Percentiles rank a stretch among this genome's conserved stretches.
phyloP scores from a whole-genome alignment of 2,797 vertebrate species.

The Pantherophis alleghaniensis region DNA sequence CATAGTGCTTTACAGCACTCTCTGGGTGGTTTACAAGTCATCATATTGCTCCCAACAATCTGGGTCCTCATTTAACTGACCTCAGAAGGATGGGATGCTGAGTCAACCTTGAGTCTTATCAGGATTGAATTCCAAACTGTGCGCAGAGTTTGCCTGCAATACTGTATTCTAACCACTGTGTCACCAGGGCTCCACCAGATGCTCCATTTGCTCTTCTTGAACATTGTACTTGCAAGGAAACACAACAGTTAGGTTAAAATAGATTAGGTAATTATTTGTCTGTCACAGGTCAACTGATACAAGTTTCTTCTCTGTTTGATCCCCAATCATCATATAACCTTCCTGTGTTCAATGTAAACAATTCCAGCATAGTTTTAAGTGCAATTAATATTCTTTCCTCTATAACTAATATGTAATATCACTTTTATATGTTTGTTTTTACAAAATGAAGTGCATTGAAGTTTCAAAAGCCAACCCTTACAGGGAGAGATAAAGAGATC shows the following conservation, averaged over 20 bases:
- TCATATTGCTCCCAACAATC: background rate
- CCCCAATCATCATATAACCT: background rate
- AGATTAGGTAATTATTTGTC: background rate
- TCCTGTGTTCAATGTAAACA: background rate
- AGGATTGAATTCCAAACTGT: background rate
- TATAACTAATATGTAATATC: background rate
- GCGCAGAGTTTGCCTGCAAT: background rate
- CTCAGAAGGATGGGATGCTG: background rate
- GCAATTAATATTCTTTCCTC: background rate
- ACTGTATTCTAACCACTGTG: background rate
- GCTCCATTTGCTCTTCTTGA: background rate
- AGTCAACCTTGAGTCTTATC: background rate
- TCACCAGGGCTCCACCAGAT: background rate
- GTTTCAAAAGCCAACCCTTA: background rate
- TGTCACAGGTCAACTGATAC: background rate
- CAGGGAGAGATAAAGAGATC: background rate
- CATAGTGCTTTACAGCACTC: background rate
- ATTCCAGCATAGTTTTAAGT: background rate
- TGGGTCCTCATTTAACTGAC: background rate
- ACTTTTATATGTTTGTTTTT: background rate
- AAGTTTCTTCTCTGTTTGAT: background rate
- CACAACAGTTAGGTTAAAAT: background rate
- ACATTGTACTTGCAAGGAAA: background rate
- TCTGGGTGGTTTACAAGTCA: background rate
- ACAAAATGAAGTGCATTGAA: background rate